Base-by-base conservation (phyloP, 2,797 vertebrate species). In the Liparis tanakae region DNA sequence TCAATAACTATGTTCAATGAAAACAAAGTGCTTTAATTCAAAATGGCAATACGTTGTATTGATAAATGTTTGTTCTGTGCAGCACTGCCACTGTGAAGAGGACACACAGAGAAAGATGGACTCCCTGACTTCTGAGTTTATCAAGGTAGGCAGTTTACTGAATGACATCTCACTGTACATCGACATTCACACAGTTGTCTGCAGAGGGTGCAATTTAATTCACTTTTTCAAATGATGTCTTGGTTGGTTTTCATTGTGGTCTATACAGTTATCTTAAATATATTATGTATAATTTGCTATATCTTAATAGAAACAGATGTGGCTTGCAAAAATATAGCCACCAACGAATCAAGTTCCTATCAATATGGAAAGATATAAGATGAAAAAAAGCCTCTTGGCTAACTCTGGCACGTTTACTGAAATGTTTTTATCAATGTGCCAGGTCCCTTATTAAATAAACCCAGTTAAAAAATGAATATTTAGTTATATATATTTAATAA, bases 51-150 rank as follows among this genome's bases (percentile, higher is more conserved):
- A 10, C 7, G 13, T 20, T 15, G 12, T 53, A 22, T 9, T 57
- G 5, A 76, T 74, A 43, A 59, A 12, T 8, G 18, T 64, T 12
- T 82, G 18, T 61, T 78, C 37, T 53, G 43, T 86, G 12, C 85
- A 89, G 86, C 91, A 91, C 39, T 96, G 95, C 70, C 76, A 83
- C 17, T 96, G 95, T 64, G 79, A 54, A 30, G 91, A 94, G 36
- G 87, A 91, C 5, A 90, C 93, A 39, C 92, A 86, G 51, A 80
- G 53, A 41, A 87, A 43, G n/a, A 71, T 95, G 1, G 90, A 91
- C 57, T 68, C 70, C 2, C 66, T 95, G 69, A 79, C 86, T 20
- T 34, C 79, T 22, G 85, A 77, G 54, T 95, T 92, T 56, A 68
- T 76, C n/a, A 90, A 91, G 93, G 95, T 95, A 88, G 20, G 73